Evolutionary conservation across 1,140 invertebrate species (phyloP).

Genomic region (Atta cephalotes): DNA sequence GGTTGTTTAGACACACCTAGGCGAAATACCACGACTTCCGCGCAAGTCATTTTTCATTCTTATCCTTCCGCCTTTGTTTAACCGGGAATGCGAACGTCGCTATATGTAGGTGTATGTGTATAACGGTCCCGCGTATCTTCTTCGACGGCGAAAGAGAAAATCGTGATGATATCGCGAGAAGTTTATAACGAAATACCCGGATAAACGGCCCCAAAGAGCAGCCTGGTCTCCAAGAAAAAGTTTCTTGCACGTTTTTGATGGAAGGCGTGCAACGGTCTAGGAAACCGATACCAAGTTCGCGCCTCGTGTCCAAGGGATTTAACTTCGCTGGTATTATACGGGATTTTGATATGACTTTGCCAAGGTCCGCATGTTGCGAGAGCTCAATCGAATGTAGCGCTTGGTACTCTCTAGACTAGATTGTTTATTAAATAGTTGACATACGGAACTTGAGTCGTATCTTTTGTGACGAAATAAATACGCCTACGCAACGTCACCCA

Average conservation of each 20-base stretch:
- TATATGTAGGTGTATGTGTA: slow-evolving; percentile 37
- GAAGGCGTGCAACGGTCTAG: slow-evolving; percentile 70
- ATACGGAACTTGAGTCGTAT: not conserved
- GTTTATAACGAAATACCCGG: slow-evolving; percentile 70
- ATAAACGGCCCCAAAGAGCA: slow-evolving; percentile 60
- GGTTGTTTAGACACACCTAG: slow-evolving; percentile 52
- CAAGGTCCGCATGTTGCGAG: not conserved
- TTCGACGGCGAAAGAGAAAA: slow-evolving; percentile 66
- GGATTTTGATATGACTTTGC: slow-evolving; percentile 59
- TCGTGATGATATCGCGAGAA: slow-evolving; percentile 71
- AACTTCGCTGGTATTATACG: slow-evolving; percentile 73
- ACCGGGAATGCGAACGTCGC: slow-evolving; percentile 50
- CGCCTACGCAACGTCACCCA: not conserved
- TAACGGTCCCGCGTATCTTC: slow-evolving; percentile 52
- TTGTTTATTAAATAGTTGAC: slow-evolving; percentile 60
- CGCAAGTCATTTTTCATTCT: slow-evolving; percentile 75
- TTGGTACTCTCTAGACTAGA: not conserved
- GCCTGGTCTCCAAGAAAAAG: slow-evolving; percentile 69
- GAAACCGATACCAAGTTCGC: slow-evolving; percentile 80
- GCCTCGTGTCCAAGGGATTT: slow-evolving; percentile 76
- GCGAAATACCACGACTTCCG: slow-evolving; percentile 61
- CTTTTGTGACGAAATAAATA: not conserved
- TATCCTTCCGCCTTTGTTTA: slow-evolving; percentile 73
- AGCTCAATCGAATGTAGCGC: not conserved
- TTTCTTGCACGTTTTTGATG: slow-evolving; percentile 78